phyloP scores from a whole-genome alignment of 2,113 vertebrate genomes.

The Forbesichthys papilliferus region DNA sequence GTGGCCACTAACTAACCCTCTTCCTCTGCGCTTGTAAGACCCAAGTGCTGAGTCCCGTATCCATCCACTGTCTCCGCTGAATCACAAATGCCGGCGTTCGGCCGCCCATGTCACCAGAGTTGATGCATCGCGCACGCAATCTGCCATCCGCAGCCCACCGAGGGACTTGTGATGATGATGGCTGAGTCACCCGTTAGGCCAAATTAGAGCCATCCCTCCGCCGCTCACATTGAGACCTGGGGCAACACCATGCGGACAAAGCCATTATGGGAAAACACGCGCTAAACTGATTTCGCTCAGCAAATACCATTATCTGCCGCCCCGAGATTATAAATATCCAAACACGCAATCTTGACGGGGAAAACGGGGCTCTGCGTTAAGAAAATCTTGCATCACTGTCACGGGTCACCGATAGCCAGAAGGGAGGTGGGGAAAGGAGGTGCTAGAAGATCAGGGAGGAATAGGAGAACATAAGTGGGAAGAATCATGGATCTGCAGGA shows the following conservation, averaged over 20 bases:
- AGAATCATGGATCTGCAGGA: constrained; percentile 1
- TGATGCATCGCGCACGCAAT: constrained; percentile 47
- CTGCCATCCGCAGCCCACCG: constrained; percentile 57
- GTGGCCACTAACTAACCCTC: constrained; percentile 62
- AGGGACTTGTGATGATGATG: constrained; percentile 62
- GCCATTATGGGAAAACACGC: constrained; percentile 67
- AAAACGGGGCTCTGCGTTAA: constrained; percentile 56
- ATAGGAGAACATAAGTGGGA: constrained; percentile 13
- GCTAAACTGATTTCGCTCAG: constrained; percentile 67
- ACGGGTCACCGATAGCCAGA: constrained; percentile 45
- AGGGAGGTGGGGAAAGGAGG: constrained; percentile 43
- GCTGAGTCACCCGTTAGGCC: constrained; percentile 72
- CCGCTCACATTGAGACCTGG: constrained; percentile 57
- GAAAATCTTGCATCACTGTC: constrained; percentile 66
- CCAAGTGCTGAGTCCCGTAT: constrained; percentile 29
- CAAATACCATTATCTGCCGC: constrained; percentile 73
- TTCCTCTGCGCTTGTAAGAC: constrained; percentile 46
- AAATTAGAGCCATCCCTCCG: constrained; percentile 75
- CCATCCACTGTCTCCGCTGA: constrained; percentile 5
- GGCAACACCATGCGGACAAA: constrained; percentile 64
- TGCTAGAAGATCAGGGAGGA: constrained; percentile 42
- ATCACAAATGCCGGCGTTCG: constrained; percentile 48
- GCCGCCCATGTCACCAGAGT: constrained; percentile 52
- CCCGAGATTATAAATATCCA: constrained; percentile 71
- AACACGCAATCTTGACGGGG: constrained; percentile 52